Evolutionary conservation across 2,888 invertebrate genomes (phyloP), one percentile per base, ranked within the genome.

Genomic region (Zaprionus bogoriensis): DNA sequence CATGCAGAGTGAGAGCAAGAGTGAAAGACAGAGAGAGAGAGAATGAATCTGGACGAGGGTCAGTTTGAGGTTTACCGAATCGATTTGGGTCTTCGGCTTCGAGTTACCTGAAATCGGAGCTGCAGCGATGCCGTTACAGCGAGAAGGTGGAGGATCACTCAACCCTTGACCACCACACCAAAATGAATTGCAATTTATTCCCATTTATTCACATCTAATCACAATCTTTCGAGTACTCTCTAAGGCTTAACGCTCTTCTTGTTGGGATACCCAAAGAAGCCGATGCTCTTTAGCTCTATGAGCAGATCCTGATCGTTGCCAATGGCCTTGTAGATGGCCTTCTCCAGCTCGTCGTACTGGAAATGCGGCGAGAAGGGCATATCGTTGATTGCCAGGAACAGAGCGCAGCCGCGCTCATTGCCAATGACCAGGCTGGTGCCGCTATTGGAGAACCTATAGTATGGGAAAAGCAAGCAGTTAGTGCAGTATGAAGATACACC

Each of bases 361-460:
- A 94, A 94, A 82, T 93, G 94, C 0, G 95, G 93, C 0, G 94
- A 92, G 76, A 95, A 94, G 0, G 96, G 95, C 92, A 96, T 95
- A 67, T 95, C 94, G 74, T 94, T 93, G 32, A 96, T 88, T 38
- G 94, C 93, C 87, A 93, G 94, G 0, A 96, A 92, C 74, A 94
- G 92, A 0, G 95, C 92, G 19, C 92, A 92, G 0, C 96, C 96
- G 14, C 92, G 89, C 10, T 93, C 92, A 84, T 96, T 96, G 0
- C 94, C 95, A 0, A 94, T 93, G n/a, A 94, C 92, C 19, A 95
- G 89, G 51, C 94, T 94, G 47, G 94, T 92, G 0, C 96, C 96
- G 30, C 93, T 93, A 1, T 90, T 86, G 0, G 94, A 94, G 87
- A 96, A 96, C 63, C 92, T 92, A 9, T 3, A 3, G 10, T 3